Evolutionary conservation across 1,140 invertebrate species (phyloP), one percentile per base, ranked within the genome.

Genomic region (Sweltsa coloradensis): DNA sequence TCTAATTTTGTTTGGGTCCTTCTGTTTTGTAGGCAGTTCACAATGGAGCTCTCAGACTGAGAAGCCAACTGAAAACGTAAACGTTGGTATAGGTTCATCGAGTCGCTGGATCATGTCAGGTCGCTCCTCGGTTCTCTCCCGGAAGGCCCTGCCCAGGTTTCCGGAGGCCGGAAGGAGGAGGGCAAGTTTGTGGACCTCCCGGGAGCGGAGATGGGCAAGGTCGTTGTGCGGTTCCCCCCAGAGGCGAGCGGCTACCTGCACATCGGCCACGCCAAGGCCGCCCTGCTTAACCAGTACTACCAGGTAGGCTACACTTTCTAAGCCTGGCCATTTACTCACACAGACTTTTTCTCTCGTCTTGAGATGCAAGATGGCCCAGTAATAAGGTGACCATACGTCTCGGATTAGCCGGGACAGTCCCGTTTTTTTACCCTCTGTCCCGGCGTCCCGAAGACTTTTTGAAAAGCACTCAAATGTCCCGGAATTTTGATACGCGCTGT

Each of bases 261-360:
- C 62, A 95, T 99, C 67, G 97, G 97, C 13, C 97, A 99, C 72
- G 97, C 96, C 0, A 99, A 99, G 70, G 97, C 97, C 39, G 96
- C 96, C 23, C 71, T 99, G 1, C 70, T 99, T 2, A 99, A 99
- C 71, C 92, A 98, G 59, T 89, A 98, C 67, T 99, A 99, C 61
- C 89, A n/a, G n/a, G n/a, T n/a, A n/a, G n/a, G n/a, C n/a, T n/a
- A n/a, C n/a, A n/a, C n/a, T n/a, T n/a, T n/a, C n/a, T n/a, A n/a
- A n/a, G n/a, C n/a, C n/a, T n/a, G n/a, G n/a, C n/a, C n/a, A n/a
- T n/a, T n/a, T n/a, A n/a, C n/a, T n/a, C n/a, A n/a, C n/a, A n/a
- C n/a, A n/a, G n/a, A n/a, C n/a, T n/a, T n/a, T n/a, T n/a, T n/a
- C n/a, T n/a, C n/a, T n/a, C n/a, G n/a, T n/a, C n/a, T n/a, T n/a